Percentiles rank a stretch among this genome's conserved stretches.
Evolutionary conservation across 2,888 invertebrate species (phyloP).

Genomic region (Drosophila borborema): DNA sequence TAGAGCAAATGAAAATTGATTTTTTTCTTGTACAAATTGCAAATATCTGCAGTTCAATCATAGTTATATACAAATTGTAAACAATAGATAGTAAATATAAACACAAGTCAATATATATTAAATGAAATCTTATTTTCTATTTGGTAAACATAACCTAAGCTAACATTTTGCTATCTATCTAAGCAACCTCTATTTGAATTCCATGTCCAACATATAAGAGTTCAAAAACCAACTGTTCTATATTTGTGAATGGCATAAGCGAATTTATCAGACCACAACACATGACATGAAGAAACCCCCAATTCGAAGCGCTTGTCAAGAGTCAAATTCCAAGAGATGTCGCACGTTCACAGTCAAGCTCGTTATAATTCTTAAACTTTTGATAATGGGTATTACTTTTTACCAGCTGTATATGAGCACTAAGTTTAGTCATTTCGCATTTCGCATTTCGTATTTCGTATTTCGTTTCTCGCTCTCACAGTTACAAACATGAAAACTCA

Average conservation of each 20-base stretch:
- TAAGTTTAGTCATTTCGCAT: neutral
- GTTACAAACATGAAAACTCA: slow-evolving; percentile 24
- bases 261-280: slow-evolving; percentile 28
- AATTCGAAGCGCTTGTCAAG: slow-evolving; percentile 3
- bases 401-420: neutral
- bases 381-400: neutral
- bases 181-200: neutral
- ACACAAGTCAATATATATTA: too few relatives aligned
- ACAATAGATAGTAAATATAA: neutral
- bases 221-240: slow-evolving; percentile 21
- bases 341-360: slow-evolving; percentile 6
- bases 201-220: neutral
- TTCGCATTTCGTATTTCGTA: neutral
- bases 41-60: neutral
- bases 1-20: slow-evolving; percentile 5
- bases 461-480: neutral
- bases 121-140: neutral
- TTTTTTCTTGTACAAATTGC: neutral
- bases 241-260: slow-evolving; percentile 37
- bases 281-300: slow-evolving; percentile 17
- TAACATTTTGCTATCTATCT: slow-evolving; percentile 10
- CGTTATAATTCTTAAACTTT: slow-evolving; percentile 1
- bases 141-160: slow-evolving; percentile 7
- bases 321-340: slow-evolving; percentile 8
- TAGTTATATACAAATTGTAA: neutral